phyloP scores from a whole-genome alignment of 2,797 vertebrate genomes.

The Antrozous pallidus region DNA sequence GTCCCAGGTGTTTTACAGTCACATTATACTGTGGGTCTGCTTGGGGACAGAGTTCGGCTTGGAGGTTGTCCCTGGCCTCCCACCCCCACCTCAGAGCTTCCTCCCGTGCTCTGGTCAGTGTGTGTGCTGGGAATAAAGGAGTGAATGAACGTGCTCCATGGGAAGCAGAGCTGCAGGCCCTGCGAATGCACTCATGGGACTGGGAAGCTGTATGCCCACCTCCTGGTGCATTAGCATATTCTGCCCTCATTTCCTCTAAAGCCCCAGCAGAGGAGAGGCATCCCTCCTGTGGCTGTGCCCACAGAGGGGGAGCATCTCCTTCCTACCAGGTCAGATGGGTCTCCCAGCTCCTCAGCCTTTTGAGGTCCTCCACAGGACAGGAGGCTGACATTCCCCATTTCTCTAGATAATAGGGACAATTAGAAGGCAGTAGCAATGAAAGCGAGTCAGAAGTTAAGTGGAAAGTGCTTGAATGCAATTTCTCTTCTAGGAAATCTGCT shows the following conservation, averaged over 20 bases:
- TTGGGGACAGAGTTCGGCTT: neutral
- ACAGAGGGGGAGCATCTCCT: conserved; percentile 68
- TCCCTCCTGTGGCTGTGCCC: conserved; percentile 62
- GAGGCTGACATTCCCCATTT: conserved; percentile 17
- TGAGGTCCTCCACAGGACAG: conserved; percentile 8
- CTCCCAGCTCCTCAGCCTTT: neutral
- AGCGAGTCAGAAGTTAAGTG: conserved; percentile 49
- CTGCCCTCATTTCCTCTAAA: conserved; percentile 45
- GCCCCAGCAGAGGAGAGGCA: conserved; percentile 57
- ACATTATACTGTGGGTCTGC: neutral
- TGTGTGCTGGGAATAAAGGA: neutral
- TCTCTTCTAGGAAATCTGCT: conserved; percentile 6
- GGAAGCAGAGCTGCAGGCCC: neutral
- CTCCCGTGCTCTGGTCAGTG: neutral
- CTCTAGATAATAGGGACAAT: conserved; percentile 47
- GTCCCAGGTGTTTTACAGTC: neutral
- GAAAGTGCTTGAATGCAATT: conserved; percentile 44
- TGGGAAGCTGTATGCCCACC: conserved; percentile 47
- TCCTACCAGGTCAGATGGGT: conserved; percentile 68
- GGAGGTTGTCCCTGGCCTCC: accelerated
- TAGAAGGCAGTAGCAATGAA: conserved; percentile 20
- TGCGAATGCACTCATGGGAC: neutral
- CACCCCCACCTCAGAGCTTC: neutral
- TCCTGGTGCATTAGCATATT: conserved; percentile 40
- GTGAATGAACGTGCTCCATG: neutral